Conservation (phyloP, 2,888 invertebrate species). For the Ophioninae sp. region DNA sequence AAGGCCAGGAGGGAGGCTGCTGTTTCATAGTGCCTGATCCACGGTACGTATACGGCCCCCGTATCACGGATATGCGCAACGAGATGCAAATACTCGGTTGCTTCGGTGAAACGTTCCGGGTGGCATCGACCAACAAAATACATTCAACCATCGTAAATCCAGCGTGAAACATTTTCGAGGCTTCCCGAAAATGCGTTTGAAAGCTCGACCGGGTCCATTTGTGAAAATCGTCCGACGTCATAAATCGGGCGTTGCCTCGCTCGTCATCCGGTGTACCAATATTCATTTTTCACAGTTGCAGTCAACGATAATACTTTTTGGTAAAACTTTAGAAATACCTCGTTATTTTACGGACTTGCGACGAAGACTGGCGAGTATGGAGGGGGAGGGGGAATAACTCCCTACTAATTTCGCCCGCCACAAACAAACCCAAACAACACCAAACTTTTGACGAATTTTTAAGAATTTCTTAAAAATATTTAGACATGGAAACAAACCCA, state of each 20-base stretch:
- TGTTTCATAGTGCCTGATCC: slow-evolving; percentile 23
- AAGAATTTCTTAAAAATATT: too few species aligned
- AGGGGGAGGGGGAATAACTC: too few species aligned
- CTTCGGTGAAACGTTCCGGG: neutral
- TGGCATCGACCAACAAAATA: neutral
- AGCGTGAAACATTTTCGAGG: slow-evolving; percentile 64
- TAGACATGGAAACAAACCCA: too few species aligned
- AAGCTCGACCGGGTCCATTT: slow-evolving; percentile 17
- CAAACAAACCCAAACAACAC: too few species aligned
- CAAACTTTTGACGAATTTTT: too few species aligned
- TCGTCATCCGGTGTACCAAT: neutral
- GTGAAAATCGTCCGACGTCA: slow-evolving; percentile 12
- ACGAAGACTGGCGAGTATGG: too few species aligned
- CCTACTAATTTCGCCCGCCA: too few species aligned
- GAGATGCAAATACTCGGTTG: slow-evolving; percentile 23
- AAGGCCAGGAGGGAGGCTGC: slow-evolving; percentile 8
- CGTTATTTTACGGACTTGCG: too few species aligned
- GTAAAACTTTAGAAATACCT: too few species aligned
- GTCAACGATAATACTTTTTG: neutral
- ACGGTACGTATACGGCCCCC: slow-evolving; percentile 2
- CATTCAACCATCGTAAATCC: slow-evolving; percentile 61
- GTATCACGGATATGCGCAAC: slow-evolving; percentile 1
- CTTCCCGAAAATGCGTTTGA: slow-evolving; percentile 39
- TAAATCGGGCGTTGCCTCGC: slow-evolving; percentile 11
- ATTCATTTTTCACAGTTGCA: neutral